A percentile compares a stretch with the other conserved stretches of the same genome.
These are phyloP conservation scores for Brevipalpus yothersi DNA, from an alignment of 1,140 invertebrate species.

Conservation along the genomic window DNA sequence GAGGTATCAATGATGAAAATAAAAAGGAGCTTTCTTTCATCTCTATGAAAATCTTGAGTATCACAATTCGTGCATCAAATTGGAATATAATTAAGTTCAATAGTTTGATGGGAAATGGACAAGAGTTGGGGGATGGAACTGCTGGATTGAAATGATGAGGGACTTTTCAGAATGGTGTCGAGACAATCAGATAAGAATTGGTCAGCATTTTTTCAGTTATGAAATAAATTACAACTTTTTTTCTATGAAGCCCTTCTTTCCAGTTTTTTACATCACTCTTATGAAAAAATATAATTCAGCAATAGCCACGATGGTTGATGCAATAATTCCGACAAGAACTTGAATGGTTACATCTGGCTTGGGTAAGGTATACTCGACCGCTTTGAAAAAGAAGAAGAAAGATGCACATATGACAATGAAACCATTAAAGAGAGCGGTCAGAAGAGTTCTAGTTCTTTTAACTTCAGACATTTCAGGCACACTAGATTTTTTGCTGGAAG, in stretches of 20 bases:
- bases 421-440: conserved; percentile 11
- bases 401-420: conserved; percentile 9
- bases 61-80: too few relatives aligned
- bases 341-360: conserved; percentile 8
- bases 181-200: too few relatives aligned
- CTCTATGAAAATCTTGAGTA: too few relatives aligned
- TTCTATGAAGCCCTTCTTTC: neutral
- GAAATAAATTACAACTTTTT: too few relatives aligned
- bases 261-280: conserved; percentile 3
- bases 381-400: conserved; percentile 12
- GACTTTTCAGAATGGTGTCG: too few relatives aligned
- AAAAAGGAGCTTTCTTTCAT: too few relatives aligned
- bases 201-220: too few relatives aligned
- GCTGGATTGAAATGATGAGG: too few relatives aligned
- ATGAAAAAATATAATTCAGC: conserved; percentile 11
- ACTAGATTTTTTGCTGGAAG: neutral
- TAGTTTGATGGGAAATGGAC: too few relatives aligned
- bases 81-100: too few relatives aligned
- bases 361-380: conserved; percentile 11
- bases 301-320: conserved; percentile 10
- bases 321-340: conserved; percentile 7
- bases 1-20: too few relatives aligned
- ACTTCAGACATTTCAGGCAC: neutral
- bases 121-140: too few relatives aligned
- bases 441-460: neutral